These are phyloP conservation scores for Dicyrtomina minuta DNA, from an alignment of 2,888 invertebrate species.

Conservation along the genomic window DNA sequence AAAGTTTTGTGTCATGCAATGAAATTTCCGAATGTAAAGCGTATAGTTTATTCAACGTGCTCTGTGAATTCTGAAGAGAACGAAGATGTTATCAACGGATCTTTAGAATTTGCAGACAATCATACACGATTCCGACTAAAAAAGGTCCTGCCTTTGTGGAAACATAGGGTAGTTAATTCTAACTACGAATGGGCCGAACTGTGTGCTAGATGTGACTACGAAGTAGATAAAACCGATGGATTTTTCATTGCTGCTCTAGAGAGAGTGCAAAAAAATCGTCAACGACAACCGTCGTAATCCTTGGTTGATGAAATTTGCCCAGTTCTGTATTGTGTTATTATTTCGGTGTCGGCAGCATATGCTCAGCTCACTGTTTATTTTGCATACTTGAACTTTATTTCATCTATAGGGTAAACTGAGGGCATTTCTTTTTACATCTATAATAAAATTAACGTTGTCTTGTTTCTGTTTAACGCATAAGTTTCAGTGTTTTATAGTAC, in stretches of 20 bases:
- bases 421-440: too few relatives aligned
- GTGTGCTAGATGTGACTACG: slow-evolving; percentile 77
- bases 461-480: too few relatives aligned
- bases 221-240: slow-evolving; percentile 81
- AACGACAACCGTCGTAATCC: too few relatives aligned
- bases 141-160: slow-evolving; percentile 53
- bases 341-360: too few relatives aligned
- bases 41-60: slow-evolving; percentile 95
- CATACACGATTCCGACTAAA: slow-evolving; percentile 51
- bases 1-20: slow-evolving; percentile 81
- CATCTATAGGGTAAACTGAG: too few relatives aligned
- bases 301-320: too few relatives aligned
- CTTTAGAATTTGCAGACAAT: slow-evolving; percentile 57
- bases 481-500: too few relatives aligned
- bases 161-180: slow-evolving; percentile 43
- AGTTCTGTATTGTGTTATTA: too few relatives aligned
- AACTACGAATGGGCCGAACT: slow-evolving; percentile 68
- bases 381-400: too few relatives aligned
- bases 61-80: slow-evolving; percentile 88
- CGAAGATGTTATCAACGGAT: slow-evolving; percentile 80
- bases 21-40: slow-evolving; percentile 77
- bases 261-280: slow-evolving; percentile 47
- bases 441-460: too few relatives aligned
- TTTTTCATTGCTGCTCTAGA: slow-evolving; percentile 94
- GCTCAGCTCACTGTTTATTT: too few relatives aligned